Conservation (phyloP, 2,797 vertebrate species). For the Furcifer pardalis region DNA sequence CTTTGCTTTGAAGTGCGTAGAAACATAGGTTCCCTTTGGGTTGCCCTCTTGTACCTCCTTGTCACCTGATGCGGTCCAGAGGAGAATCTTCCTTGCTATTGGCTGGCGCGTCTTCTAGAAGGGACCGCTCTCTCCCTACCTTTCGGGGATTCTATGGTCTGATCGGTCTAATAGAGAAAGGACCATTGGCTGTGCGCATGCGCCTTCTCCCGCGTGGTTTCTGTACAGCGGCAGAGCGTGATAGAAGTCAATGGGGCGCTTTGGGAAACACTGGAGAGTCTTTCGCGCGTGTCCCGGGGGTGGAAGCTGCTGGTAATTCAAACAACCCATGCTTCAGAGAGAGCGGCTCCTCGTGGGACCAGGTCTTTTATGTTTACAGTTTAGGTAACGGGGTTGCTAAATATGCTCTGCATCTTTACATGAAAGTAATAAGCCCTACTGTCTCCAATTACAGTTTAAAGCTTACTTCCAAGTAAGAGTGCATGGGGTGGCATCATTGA, state of each 20-base stretch:
- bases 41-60: no score
- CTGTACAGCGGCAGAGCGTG: neutral
- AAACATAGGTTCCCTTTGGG: neutral
- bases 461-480: no score
- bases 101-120: neutral
- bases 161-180: no score
- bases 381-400: no score
- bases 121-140: neutral
- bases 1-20: neutral
- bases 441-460: no score
- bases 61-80: accelerated
- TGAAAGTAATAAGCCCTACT: neutral
- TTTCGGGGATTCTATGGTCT: neutral
- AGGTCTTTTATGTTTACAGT: neutral
- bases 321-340: no score
- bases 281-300: neutral
- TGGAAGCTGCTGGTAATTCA: neutral
- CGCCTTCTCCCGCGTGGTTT: no score
- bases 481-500: neutral
- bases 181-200: neutral
- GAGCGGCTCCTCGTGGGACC: neutral
- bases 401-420: neutral
- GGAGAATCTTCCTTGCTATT: neutral
- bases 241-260: no score
- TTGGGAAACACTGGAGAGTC: neutral